Evolutionary conservation across 2,113 vertebrate genomes (phyloP).

Genomic region (Lophotis ruficrista): DNA sequence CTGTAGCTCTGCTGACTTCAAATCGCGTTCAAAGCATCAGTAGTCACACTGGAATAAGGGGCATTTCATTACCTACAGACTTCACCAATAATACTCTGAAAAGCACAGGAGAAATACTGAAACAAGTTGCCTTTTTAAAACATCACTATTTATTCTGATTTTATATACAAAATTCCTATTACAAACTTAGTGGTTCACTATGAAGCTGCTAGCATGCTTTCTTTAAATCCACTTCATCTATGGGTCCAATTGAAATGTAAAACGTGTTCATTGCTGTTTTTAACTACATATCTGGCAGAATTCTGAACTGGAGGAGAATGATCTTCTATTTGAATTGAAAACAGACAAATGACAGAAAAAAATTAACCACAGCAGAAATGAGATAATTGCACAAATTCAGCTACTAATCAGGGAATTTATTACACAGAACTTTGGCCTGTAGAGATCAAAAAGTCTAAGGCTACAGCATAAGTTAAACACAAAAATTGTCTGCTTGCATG

Average conservation of each 20-base stretch:
- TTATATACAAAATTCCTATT: background rate
- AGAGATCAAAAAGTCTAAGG: background rate
- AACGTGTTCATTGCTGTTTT: background rate
- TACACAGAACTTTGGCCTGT: background rate
- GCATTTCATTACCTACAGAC: background rate
- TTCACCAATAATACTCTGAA: background rate
- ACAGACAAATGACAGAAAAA: background rate
- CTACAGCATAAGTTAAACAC: background rate
- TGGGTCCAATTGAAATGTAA: background rate
- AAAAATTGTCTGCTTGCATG: background rate
- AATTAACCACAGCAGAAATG: background rate
- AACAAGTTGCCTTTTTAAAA: background rate
- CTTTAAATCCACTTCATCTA: background rate
- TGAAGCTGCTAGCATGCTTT: background rate
- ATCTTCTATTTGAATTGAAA: background rate
- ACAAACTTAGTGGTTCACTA: background rate
- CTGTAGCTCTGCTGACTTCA: background rate
- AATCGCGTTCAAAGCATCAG: background rate
- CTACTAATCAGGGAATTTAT: background rate
- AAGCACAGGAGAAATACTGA: background rate
- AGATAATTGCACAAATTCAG: background rate
- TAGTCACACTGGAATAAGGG: background rate
- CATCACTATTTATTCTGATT: background rate
- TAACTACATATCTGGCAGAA: background rate
- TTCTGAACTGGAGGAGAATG: background rate